Evolutionary conservation across 2,797 vertebrate species (phyloP).

Genomic region (Buceros bicornis): DNA sequence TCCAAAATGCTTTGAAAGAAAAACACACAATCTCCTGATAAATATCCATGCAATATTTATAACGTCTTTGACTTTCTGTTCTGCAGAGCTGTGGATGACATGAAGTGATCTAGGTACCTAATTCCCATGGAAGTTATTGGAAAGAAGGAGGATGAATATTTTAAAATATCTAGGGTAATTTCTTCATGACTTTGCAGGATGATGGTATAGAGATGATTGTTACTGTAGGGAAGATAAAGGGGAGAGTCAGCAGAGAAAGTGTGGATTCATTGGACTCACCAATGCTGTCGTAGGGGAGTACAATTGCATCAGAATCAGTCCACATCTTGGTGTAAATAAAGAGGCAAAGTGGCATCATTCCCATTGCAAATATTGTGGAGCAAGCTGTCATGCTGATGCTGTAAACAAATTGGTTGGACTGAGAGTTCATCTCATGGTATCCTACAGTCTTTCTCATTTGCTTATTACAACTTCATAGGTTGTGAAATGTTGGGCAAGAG

Average conservation of each 20-base stretch:
- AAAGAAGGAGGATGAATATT: background rate
- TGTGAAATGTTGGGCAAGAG: background rate
- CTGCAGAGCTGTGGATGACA: background rate
- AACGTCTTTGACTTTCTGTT: background rate
- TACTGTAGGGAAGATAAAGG: background rate
- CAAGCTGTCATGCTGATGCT: slow-evolving; percentile 98
- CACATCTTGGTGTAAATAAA: slow-evolving; percentile 90
- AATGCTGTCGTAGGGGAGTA: slow-evolving; percentile 92
- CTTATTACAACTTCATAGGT: background rate
- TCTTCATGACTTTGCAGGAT: background rate
- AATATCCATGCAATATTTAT: background rate
- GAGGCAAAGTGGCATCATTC: slow-evolving; percentile 98
- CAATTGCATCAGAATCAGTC: slow-evolving; percentile 83
- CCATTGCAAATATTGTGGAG: slow-evolving; percentile 93
- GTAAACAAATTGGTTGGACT: slow-evolving; percentile 57
- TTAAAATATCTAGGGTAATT: background rate
- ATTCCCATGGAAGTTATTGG: background rate
- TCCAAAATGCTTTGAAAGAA: background rate
- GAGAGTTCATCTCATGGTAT: background rate
- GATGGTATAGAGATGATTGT: background rate
- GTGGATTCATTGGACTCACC: slow-evolving; percentile 81
- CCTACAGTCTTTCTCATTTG: background rate
- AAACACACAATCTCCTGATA: background rate
- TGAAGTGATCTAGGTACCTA: background rate
- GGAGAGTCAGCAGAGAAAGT: background rate